Base-by-base conservation (phyloP, 2,888 invertebrate genomes). In the Steinernema scapterisci region DNA sequence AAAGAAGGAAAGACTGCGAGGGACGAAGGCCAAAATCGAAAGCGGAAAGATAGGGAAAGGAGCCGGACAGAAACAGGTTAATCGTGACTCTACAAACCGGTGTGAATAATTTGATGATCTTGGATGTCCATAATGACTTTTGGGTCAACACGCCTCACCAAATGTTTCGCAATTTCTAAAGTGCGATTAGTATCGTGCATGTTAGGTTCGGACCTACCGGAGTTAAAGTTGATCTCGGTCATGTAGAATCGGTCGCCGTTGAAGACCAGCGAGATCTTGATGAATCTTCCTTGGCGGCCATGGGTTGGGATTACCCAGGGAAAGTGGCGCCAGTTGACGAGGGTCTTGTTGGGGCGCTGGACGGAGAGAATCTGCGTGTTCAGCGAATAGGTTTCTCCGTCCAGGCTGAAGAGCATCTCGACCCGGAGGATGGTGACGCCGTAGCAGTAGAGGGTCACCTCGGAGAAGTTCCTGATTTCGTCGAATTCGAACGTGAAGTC, bases 401-500 rank as follows among this genome's bases (percentile, higher is more conserved):
- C 82, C 46, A 79, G 82, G 70, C 82, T 82, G 76, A 76, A 78
- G 75, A 44, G 23, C 31, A 19, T 38, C 44, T 78, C 74, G 43
- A 73, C 75, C 23, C 52, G 73, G 70, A 75, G 76, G 75, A 81
- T 78, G 52, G 82, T 81, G 46, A 81, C 84, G 48, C 95, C 95
- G 89, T 93, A 94, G 88, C 92, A 92, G 89, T 92, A 93, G 74
- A 95, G 91, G 86, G 92, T 92, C 31, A 94, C 92, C 0, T 92
- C 91, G 63, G 92, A 92, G 89, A 95, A 95, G 89, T 95, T 94
- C 21, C 94, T 91, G 75, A 94, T 92, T 86, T 91, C 91, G 87
- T 95, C 94, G 89, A 95, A 95, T 88, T 94, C 93, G 89, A 95
- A 94, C 1, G 92, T 90, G 54, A 95, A 90, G 83, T 92, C 92